phyloP scores from a whole-genome alignment of 2,888 invertebrate species.

The Plusia festucae region DNA sequence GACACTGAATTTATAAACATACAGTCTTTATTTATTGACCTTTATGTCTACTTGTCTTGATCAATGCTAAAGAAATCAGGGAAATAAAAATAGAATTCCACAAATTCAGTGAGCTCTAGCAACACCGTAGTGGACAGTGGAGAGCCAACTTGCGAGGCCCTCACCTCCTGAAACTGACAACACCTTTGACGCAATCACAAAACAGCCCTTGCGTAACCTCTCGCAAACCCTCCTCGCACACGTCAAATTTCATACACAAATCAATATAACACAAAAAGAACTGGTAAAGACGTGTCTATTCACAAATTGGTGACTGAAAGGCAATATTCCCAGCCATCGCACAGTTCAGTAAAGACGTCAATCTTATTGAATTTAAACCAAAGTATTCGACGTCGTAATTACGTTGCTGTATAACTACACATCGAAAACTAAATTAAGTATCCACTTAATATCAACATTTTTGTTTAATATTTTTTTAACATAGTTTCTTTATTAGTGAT shows the following conservation, averaged over 20 bases:
- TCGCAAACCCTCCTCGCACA: slow-evolving; percentile 74
- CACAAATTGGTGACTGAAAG: slow-evolving; percentile 53
- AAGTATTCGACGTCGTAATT: neutral
- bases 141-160: slow-evolving; percentile 76
- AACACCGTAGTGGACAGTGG: slow-evolving; percentile 65
- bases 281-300: slow-evolving; percentile 69
- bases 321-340: neutral
- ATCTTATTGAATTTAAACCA: neutral
- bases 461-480: no score
- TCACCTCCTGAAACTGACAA: slow-evolving; percentile 82
- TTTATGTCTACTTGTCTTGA: neutral
- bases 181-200: slow-evolving; percentile 77
- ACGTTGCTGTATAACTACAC: neutral
- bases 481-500: no score
- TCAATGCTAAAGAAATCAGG: neutral
- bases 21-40: neutral
- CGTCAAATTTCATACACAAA: slow-evolving; percentile 76
- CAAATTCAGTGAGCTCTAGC: slow-evolving; percentile 16
- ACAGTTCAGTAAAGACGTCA: neutral
- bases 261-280: slow-evolving; percentile 67
- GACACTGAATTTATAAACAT: no score
- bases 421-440: neutral
- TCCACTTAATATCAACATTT: no score
- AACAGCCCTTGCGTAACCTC: slow-evolving; percentile 80
- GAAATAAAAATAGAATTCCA: neutral